Evolutionary conservation across 2,113 vertebrate species (phyloP).

Genomic region (Halcyon malimbica): DNA sequence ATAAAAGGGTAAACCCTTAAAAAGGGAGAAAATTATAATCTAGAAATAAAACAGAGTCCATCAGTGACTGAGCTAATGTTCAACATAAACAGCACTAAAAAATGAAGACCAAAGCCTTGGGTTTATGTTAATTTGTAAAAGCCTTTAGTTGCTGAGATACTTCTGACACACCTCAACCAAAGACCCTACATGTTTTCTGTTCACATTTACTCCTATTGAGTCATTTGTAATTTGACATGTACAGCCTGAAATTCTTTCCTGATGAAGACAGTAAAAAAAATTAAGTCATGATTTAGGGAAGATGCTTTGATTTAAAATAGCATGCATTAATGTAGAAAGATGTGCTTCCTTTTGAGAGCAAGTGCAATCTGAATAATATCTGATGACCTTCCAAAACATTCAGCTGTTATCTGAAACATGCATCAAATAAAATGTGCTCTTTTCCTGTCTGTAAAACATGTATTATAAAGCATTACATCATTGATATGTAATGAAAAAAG

Average conservation of each 20-base stretch:
- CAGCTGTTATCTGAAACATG: background rate
- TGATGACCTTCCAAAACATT: constrained; percentile 2
- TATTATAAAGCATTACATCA: constrained; percentile 20
- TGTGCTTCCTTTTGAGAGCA: background rate
- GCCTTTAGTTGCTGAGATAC: background rate
- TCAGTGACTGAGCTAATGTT: background rate
- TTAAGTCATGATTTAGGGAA: background rate
- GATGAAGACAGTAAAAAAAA: background rate
- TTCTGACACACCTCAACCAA: background rate
- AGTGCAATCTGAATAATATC: background rate
- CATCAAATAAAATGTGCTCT: background rate
- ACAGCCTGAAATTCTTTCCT: background rate
- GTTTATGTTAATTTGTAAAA: background rate
- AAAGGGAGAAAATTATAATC: background rate
- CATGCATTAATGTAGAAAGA: background rate
- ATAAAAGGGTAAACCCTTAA: background rate
- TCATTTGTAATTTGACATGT: background rate
- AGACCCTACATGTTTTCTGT: background rate
- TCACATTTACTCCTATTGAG: background rate
- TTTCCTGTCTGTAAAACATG: background rate
- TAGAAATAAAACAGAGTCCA: background rate
- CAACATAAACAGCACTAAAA: background rate
- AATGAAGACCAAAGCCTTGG: background rate
- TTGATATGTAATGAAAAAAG: constrained; percentile 1
- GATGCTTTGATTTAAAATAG: background rate